phyloP scores from a whole-genome alignment of 2,113 vertebrate species.

The Labeo catla region DNA sequence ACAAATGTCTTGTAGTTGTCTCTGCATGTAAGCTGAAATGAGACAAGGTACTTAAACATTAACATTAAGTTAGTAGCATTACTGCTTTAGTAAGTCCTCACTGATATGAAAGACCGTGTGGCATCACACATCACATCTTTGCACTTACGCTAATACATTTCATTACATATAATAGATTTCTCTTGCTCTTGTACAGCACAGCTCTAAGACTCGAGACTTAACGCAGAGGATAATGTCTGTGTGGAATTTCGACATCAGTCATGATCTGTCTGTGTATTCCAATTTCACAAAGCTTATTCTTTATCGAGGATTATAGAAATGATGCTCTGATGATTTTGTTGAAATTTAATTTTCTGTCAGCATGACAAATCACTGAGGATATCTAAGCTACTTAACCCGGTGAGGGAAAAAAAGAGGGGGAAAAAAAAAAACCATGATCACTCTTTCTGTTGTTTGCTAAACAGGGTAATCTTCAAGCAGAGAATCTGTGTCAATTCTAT shows the following conservation, averaged over 20 bases:
- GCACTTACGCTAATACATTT: conserved; percentile 14
- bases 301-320: conserved; percentile 30
- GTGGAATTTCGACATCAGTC: conserved; percentile 3
- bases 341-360: conserved; percentile 49
- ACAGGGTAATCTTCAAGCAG: conserved; percentile 51
- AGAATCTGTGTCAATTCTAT: conserved; percentile 13
- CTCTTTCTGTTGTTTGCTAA: conserved; percentile 41
- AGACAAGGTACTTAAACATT: background rate
- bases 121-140: conserved; percentile 18
- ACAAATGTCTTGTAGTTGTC: background rate
- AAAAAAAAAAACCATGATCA: background rate
- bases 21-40: background rate
- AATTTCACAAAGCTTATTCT: conserved; percentile 36
- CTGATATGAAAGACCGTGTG: background rate
- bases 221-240: background rate
- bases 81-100: background rate
- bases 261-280: conserved; percentile 16
- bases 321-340: conserved; percentile 34
- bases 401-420: background rate
- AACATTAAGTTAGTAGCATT: background rate
- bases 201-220: background rate
- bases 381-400: conserved; percentile 55
- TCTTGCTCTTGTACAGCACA: background rate
- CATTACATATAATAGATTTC: conserved; percentile 18
- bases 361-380: conserved; percentile 47